Conservation (phyloP, 2,113 vertebrate species). For the Crotalus viridis region DNA sequence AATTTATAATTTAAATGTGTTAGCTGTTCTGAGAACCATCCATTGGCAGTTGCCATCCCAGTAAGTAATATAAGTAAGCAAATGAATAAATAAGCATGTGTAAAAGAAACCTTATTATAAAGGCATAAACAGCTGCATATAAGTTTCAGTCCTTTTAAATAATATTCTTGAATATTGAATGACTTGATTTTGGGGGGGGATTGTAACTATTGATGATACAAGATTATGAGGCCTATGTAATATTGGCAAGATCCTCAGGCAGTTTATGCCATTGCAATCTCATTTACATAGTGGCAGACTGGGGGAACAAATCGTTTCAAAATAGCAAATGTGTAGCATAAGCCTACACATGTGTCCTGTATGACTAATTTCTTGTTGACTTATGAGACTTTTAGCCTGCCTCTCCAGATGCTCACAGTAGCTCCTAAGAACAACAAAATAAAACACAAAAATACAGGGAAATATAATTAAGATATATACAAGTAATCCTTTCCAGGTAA, state of each 20-base stretch:
- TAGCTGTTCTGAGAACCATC: background rate
- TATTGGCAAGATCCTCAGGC: background rate
- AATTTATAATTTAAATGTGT: too few species aligned
- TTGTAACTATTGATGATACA: background rate
- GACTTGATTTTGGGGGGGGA: background rate
- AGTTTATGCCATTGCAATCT: background rate
- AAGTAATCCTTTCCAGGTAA: background rate
- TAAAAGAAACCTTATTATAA: background rate
- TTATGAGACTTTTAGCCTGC: background rate
- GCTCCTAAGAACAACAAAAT: background rate
- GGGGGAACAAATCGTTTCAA: background rate
- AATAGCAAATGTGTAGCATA: background rate
- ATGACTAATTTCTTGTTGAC: background rate
- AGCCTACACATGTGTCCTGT: background rate
- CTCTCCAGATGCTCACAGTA: background rate
- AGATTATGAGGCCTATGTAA: background rate
- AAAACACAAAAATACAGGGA: background rate
- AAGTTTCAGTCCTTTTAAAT: background rate
- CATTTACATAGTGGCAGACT: background rate
- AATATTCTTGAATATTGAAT: background rate
- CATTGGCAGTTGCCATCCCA: background rate
- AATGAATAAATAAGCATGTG: background rate
- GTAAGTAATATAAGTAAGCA: background rate
- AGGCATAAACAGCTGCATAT: background rate
- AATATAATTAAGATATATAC: background rate